phyloP scores from a whole-genome alignment of 2,888 invertebrate genomes.

The Hipparchia semele region DNA sequence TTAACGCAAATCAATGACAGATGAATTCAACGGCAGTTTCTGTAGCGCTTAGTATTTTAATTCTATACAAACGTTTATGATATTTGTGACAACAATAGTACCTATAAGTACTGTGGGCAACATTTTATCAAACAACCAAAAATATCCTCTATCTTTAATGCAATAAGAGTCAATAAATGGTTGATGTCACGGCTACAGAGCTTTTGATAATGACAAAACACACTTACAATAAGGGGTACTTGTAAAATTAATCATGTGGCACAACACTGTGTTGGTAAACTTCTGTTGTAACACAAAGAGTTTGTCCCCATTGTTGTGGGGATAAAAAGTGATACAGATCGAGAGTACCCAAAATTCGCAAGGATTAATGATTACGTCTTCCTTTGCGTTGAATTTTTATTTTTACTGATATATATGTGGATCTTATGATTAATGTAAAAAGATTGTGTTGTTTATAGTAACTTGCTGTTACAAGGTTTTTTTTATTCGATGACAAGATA shows the following conservation, averaged over 20 bases:
- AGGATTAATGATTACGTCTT: slow-evolving; percentile 58
- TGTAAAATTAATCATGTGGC: slow-evolving; percentile 73
- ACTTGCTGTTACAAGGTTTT: too few relatives aligned
- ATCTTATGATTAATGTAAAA: slow-evolving; percentile 2
- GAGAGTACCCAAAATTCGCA: slow-evolving; percentile 59
- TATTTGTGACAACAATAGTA: slow-evolving; percentile 10
- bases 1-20: too few relatives aligned
- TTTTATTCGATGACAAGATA: too few relatives aligned
- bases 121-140: neutral
- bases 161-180: neutral
- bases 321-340: slow-evolving; percentile 46
- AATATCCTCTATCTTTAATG: neutral
- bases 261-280: slow-evolving; percentile 73
- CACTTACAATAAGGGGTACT: slow-evolving; percentile 47
- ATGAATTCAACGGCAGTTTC: neutral
- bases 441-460: neutral
- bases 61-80: slow-evolving; percentile 7
- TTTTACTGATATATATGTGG: neutral
- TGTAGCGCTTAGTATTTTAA: neutral
- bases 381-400: slow-evolving; percentile 18
- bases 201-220: slow-evolving; percentile 28
- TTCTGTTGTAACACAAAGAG: slow-evolving; percentile 59
- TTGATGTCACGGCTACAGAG: neutral
- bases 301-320: slow-evolving; percentile 57
- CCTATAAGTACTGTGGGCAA: neutral